phyloP scores from a whole-genome alignment of 1,140 invertebrate genomes.

The Microvelia longipes region DNA sequence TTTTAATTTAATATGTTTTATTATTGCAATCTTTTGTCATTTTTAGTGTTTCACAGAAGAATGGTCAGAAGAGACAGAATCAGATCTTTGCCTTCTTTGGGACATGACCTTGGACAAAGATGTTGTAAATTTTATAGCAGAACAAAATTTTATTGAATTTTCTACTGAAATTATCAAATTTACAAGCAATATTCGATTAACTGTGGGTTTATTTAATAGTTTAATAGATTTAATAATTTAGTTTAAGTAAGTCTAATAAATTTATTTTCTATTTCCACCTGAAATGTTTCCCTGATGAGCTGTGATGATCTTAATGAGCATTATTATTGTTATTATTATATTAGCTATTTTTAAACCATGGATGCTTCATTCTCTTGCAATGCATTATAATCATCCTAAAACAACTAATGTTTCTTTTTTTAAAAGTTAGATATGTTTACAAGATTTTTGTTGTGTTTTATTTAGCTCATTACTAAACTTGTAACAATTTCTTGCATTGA shows the following conservation, averaged over 20 bases:
- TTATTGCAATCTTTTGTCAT: too few relatives aligned
- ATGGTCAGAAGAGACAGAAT: constrained; percentile 40
- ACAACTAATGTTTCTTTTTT: too few relatives aligned
- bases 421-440: too few relatives aligned
- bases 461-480: too few relatives aligned
- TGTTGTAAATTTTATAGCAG: constrained; percentile 45
- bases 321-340: neutral
- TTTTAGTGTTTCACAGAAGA: constrained; percentile 30
- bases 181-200: constrained; percentile 37
- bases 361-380: too few relatives aligned
- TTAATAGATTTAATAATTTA: constrained; percentile 8
- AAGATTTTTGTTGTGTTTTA: too few relatives aligned
- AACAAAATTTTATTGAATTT: constrained; percentile 45
- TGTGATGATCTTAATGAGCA: neutral
- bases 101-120: constrained; percentile 59
- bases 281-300: neutral
- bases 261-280: neutral
- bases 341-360: too few relatives aligned
- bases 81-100: constrained; percentile 55
- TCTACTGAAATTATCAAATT: constrained; percentile 32
- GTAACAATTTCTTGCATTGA: too few relatives aligned
- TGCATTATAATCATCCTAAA: too few relatives aligned
- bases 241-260: constrained; percentile 4
- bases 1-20: too few relatives aligned
- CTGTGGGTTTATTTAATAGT: constrained; percentile 22